phyloP scores from a whole-genome alignment of 2,797 vertebrate species.

The Melanotaenia nigrans region DNA sequence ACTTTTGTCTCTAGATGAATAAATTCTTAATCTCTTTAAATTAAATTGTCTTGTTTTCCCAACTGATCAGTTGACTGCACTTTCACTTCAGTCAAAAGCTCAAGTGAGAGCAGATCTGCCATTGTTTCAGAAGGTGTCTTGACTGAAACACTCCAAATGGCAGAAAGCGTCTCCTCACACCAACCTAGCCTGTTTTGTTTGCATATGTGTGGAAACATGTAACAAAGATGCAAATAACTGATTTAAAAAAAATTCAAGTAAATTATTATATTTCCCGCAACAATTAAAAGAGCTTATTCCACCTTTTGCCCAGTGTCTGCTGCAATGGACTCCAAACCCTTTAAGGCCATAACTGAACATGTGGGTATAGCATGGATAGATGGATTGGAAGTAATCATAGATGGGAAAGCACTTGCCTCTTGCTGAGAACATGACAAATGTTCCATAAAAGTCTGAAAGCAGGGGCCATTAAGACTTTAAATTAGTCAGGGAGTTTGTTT shows the following conservation, averaged over 20 bases:
- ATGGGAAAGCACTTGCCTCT: neutral
- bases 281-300: neutral
- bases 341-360: neutral
- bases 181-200: constrained; percentile 16
- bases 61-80: constrained; percentile 52
- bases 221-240: neutral
- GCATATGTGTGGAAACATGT: neutral
- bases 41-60: constrained; percentile 3
- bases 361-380: neutral
- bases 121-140: constrained; percentile 56
- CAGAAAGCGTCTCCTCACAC: constrained; percentile 29
- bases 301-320: neutral
- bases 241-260: constrained; percentile 25
- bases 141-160: constrained; percentile 37
- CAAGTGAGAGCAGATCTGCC: constrained; percentile 65
- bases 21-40: neutral
- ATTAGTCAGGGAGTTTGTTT: neutral
- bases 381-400: neutral
- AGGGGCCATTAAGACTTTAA: neutral
- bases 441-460: neutral
- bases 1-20: neutral
- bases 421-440: constrained; percentile 2
- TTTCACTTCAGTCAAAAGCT: constrained; percentile 55
- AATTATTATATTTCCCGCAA: neutral
- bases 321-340: neutral